Evolutionary conservation across 2,888 invertebrate genomes (phyloP).

Genomic region (Lingula anatina): DNA sequence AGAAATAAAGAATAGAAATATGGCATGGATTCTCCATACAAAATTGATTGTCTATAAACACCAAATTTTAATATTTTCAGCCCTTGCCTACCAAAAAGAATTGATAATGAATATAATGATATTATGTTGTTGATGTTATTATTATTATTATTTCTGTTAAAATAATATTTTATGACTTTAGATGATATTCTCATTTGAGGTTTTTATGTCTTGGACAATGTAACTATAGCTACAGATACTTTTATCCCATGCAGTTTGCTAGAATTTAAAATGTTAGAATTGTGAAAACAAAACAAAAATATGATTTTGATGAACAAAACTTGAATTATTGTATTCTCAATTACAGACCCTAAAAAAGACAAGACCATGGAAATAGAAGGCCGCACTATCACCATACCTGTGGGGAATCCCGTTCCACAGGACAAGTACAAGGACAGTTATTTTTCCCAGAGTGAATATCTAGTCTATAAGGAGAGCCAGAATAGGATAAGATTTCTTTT

Average conservation of each 20-base stretch:
- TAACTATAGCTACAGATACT: too few relatives aligned
- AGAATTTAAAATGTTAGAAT: too few relatives aligned
- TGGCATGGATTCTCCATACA: background rate
- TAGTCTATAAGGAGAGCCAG: slow-evolving; percentile 51
- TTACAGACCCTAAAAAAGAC: slow-evolving; percentile 44
- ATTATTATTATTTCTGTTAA: background rate
- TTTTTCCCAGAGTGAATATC: slow-evolving; percentile 51
- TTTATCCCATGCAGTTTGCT: too few relatives aligned
- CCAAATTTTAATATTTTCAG: too few relatives aligned
- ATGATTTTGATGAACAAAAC: background rate
- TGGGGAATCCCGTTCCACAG: slow-evolving; percentile 38
- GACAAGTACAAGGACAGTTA: slow-evolving; percentile 17
- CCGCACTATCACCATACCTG: slow-evolving; percentile 44
- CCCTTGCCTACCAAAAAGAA: too few relatives aligned
- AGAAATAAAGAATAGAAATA: background rate
- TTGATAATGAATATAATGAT: too few relatives aligned
- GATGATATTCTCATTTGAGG: background rate
- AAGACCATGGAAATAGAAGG: slow-evolving; percentile 38
- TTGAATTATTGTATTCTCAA: background rate
- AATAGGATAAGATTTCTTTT: slow-evolving; percentile 47
- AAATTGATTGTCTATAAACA: too few relatives aligned
- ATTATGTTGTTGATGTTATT: too few relatives aligned
- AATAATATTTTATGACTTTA: background rate
- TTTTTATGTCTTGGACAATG: too few relatives aligned
- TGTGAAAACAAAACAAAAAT: too few relatives aligned